A percentile compares a stretch with the other conserved stretches of the same genome.
phyloP scores from a whole-genome alignment of 2,113 vertebrate genomes.

The Hippocampus barbouri region DNA sequence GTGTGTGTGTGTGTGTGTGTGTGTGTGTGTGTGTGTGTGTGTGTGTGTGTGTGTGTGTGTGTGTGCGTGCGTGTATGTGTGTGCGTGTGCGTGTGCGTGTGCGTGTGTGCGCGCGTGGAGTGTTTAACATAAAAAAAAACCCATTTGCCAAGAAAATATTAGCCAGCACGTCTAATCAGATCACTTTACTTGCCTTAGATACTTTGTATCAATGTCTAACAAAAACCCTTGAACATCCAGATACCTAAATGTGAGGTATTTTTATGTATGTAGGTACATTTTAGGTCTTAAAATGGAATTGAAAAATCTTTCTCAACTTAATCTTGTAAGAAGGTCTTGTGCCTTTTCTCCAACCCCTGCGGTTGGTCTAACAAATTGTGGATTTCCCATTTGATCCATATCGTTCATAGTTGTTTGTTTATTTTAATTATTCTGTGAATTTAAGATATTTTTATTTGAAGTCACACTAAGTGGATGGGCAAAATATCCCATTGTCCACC shows the following conservation, averaged over 20 bases:
- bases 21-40: no score
- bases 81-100: neutral
- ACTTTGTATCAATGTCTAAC: neutral
- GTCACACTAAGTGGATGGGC: conserved; percentile 24
- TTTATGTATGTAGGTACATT: no score
- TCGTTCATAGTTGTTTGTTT: neutral
- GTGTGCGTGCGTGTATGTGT: no score
- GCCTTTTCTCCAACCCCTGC: neutral
- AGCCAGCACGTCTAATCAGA: neutral
- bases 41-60: no score
- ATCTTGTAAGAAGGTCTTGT: neutral
- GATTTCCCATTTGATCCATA: neutral
- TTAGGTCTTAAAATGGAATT: neutral
- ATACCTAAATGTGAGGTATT: neutral
- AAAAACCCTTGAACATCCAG: neutral
- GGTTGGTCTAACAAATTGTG: neutral
- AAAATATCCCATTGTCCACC: conserved; percentile 41
- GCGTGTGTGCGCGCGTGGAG: no score
- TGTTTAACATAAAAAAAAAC: neutral
- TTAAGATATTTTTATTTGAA: conserved; percentile 2
- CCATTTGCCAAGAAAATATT: neutral
- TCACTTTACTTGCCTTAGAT: neutral
- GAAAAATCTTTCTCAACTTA: neutral
- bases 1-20: no score
- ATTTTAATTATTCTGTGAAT: conserved; percentile 19